These are phyloP conservation scores for Halichoerus grypus DNA, from an alignment of 2,113 vertebrate species.

Conservation along the genomic window DNA sequence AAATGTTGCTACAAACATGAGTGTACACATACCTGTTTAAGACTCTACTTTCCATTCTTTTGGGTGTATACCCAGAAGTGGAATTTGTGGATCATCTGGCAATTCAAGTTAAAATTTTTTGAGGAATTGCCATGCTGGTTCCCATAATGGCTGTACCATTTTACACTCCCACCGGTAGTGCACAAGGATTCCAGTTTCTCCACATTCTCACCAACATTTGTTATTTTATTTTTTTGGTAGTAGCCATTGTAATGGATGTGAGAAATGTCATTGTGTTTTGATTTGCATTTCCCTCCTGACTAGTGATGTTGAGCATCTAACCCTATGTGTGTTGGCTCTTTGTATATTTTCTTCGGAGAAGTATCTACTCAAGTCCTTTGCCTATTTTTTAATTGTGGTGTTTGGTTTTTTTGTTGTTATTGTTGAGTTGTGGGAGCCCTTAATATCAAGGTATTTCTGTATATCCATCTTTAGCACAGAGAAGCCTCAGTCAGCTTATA, in stretches of 20 bases:
- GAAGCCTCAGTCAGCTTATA: background rate
- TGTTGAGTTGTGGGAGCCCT: background rate
- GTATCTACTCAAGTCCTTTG: background rate
- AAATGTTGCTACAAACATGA: background rate
- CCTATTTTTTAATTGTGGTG: background rate
- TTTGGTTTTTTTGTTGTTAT: background rate
- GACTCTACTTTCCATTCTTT: background rate
- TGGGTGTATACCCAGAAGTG: background rate
- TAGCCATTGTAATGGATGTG: background rate
- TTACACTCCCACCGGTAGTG: background rate
- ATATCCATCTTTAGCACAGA: background rate
- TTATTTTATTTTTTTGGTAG: background rate
- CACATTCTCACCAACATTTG: background rate
- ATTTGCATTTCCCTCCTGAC: background rate
- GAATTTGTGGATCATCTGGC: background rate
- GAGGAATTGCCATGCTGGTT: background rate
- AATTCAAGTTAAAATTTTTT: conserved; percentile 8
- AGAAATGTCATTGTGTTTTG: background rate
- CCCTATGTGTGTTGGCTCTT: background rate
- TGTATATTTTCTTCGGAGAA: background rate
- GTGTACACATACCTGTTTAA: background rate
- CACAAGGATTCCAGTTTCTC: background rate
- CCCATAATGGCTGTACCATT: background rate
- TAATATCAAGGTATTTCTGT: background rate
- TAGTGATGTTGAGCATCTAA: background rate